Conservation (phyloP, 2,888 invertebrate species). For the Drosophila percnosoma region DNA sequence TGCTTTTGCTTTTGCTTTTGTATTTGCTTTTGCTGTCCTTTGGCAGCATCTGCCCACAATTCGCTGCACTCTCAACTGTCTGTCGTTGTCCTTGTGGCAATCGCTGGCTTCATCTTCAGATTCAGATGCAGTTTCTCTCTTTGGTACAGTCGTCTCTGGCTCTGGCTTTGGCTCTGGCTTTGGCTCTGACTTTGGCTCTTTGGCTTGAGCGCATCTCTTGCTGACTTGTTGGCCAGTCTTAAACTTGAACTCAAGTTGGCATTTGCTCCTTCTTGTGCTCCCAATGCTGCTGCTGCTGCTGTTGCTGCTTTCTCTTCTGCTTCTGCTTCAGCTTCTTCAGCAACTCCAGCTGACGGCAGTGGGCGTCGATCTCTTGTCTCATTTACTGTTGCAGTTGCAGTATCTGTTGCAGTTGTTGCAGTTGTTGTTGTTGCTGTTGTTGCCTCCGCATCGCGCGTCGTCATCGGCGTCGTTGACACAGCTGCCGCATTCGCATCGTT, state of each 20-base stretch:
- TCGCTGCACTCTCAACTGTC: constrained; percentile 73
- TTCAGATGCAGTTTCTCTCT: constrained; percentile 45
- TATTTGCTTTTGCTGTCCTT: constrained; percentile 15
- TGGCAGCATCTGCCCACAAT: constrained; percentile 50
- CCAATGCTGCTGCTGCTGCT: not conserved
- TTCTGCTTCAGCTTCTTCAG: constrained; percentile 37
- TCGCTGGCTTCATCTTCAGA: constrained; percentile 32
- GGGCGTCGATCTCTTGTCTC: constrained; percentile 31
- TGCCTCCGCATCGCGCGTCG: constrained; percentile 34
- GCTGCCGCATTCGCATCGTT: constrained; percentile 38
- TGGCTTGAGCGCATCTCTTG: constrained; percentile 25
- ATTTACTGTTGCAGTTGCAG: constrained; percentile 24
- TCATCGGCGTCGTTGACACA: constrained; percentile 23
- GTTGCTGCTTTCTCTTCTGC: constrained; percentile 13
- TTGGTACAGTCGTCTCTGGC: constrained; percentile 36
- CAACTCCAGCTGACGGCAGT: constrained; percentile 12
- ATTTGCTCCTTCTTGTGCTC: constrained; percentile 23
- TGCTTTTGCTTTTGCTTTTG: constrained; percentile 13
- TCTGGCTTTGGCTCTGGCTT: constrained; percentile 33
- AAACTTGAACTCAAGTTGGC: constrained; percentile 42
- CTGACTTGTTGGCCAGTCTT: constrained; percentile 24
- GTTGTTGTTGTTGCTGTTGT: constrained; percentile 21
- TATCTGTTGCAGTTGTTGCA: constrained; percentile 3
- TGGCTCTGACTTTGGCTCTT: constrained; percentile 16
- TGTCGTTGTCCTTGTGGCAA: constrained; percentile 25